A percentile compares a stretch with the other conserved stretches of the same genome.
These are phyloP conservation scores for Planococcus citri DNA, from an alignment of 1,140 invertebrate genomes.

Conservation along the genomic window DNA sequence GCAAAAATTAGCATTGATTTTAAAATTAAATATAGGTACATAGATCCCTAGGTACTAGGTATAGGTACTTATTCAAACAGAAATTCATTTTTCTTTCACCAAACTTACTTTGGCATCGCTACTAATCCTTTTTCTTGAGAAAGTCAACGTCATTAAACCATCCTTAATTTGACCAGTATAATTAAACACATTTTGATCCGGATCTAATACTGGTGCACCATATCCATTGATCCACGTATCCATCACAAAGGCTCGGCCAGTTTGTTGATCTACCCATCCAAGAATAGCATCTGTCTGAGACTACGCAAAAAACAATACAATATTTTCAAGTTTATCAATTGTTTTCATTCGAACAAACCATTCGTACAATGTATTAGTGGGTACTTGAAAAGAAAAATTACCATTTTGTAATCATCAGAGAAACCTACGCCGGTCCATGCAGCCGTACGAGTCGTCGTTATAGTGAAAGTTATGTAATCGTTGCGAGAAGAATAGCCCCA, in stretches of 20 bases:
- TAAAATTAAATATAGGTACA: too few species aligned
- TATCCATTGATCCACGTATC: conserved; percentile 77
- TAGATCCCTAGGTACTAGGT: too few species aligned
- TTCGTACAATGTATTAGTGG: too few species aligned
- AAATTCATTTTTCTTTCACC: background rate
- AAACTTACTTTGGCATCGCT: conserved; percentile 50
- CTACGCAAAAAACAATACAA: too few species aligned
- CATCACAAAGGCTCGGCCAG: conserved; percentile 65
- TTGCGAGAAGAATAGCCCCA: conserved; percentile 69
- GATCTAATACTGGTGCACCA: conserved; percentile 59
- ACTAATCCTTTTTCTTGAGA: conserved; percentile 62
- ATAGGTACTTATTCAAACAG: too few species aligned
- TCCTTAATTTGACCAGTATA: conserved; percentile 53
- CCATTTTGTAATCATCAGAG: conserved; percentile 74
- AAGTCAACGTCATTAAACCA: conserved; percentile 64
- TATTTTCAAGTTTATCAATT: background rate
- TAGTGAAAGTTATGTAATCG: conserved; percentile 72
- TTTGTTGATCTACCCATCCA: conserved; percentile 65
- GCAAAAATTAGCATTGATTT: too few species aligned
- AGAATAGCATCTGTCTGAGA: conserved; percentile 70
- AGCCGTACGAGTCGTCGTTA: conserved; percentile 66
- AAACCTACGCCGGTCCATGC: conserved; percentile 92
- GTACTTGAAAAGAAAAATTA: conserved; percentile 36
- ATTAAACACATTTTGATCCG: conserved; percentile 60
- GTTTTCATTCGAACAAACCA: too few species aligned